Evolutionary conservation across 2,888 invertebrate genomes (phyloP).

Genomic region (Thyatira batis): DNA sequence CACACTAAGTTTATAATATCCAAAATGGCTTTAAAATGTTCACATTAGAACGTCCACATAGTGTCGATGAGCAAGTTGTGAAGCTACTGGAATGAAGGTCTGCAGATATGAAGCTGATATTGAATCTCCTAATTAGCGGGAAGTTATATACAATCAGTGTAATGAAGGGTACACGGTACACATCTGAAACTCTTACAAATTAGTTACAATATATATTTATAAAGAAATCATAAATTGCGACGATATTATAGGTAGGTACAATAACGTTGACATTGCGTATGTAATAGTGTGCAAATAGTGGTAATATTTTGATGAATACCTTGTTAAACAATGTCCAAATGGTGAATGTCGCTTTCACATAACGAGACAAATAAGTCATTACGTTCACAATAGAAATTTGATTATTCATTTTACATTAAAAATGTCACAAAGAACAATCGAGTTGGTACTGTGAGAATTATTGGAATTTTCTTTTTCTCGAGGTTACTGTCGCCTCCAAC

Average conservation of each 20-base stretch:
- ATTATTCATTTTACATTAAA: conserved; percentile 39
- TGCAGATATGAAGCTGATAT: conserved; percentile 66
- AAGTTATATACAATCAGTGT: conserved; percentile 69
- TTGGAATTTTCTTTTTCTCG: conserved; percentile 18
- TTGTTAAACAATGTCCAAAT: conserved; percentile 63
- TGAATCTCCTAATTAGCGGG: conserved; percentile 67
- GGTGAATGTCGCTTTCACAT: conserved; percentile 49
- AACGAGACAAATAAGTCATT: conserved; percentile 21
- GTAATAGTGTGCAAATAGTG: conserved; percentile 20
- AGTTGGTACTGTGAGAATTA: conserved; percentile 44
- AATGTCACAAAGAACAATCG: conserved; percentile 50
- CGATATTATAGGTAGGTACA: conserved; percentile 5
- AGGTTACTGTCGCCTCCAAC: background rate
- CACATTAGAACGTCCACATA: conserved; percentile 70
- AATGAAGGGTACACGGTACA: conserved; percentile 48
- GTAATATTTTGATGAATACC: conserved; percentile 28
- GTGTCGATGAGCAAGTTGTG: conserved; percentile 64
- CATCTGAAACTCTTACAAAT: conserved; percentile 54
- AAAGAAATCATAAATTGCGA: conserved; percentile 18
- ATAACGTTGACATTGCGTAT: conserved; percentile 27
- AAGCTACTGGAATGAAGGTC: conserved; percentile 74
- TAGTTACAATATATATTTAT: conserved; percentile 20
- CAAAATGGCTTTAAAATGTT: conserved; percentile 75
- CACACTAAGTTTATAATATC: conserved; percentile 73
- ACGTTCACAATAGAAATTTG: conserved; percentile 41